Evolutionary conservation across 2,113 vertebrate genomes (phyloP), one percentile per base, ranked within the genome.

Genomic region (Tor tambroides): DNA sequence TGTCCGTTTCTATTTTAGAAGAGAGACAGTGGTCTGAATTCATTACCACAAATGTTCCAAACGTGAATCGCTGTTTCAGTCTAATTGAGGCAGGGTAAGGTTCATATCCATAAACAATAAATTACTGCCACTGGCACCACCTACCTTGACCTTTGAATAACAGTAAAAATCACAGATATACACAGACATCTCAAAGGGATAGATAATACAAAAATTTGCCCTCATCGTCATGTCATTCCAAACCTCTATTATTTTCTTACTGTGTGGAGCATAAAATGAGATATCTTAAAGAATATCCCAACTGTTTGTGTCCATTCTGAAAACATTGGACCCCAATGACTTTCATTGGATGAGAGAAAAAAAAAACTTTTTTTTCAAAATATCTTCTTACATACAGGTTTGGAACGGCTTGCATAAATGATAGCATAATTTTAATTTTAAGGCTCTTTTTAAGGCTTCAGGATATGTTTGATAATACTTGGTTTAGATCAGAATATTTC

Each of bases 21-120:
- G 30, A n/a, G 21, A 23, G 77, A 65, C 79, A 19, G 59, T 26
- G 7, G 14, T 65, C 56, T 81, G 59, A 78, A 54, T 54, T 30
- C 26, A 51, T 79, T 79, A 79, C 14, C 5, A 80, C 15, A 61
- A 63, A 63, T 63, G 3, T 38, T 75, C 23, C 41, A 75, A 41
- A 46, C 49, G 43, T 76, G 12, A 76, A 49, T 49, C 38, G 28
- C 23, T 28, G 23, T 26, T 76, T 76, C 4, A 38, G 10, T 72
- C 19, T 6, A 72, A 10, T 72, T 41, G 15, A 54, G 3, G 6
- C 46, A 49, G 43, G 43, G 49, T 56, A 59, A 23, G 19, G 28
- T 80, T 80, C 28, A 56, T 23, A 32, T 56, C 30, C 49, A 10
- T 80, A 80, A 80, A 80, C 30, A 54, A 30, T 51, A 78, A 59